Evolutionary conservation across 1,140 invertebrate genomes (phyloP).

Genomic region (Macrotrachela quadricornifera): DNA sequence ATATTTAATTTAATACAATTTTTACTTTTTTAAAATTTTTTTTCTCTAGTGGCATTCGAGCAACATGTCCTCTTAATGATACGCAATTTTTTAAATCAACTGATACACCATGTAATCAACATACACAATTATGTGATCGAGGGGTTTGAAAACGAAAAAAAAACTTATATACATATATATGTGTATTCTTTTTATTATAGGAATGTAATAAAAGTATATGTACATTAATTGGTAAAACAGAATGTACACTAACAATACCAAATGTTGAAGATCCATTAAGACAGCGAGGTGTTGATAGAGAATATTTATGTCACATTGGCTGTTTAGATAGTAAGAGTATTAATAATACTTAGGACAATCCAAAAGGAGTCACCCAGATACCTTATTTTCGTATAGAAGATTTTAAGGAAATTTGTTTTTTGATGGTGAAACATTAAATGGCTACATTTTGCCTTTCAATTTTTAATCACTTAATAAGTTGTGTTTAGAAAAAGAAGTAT

Average conservation of each 20-base stretch:
- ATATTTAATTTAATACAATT: not conserved
- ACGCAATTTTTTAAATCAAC: slow-evolving; percentile 47
- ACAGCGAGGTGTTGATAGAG: too few relatives aligned
- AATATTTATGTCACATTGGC: too few relatives aligned
- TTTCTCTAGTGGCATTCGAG: slow-evolving; percentile 25
- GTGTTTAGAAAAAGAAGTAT: too few relatives aligned
- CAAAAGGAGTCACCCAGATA: too few relatives aligned
- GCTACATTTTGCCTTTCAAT: too few relatives aligned
- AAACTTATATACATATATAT: not conserved
- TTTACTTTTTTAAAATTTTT: slow-evolving; percentile 1
- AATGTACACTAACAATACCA: not conserved
- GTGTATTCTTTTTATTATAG: not conserved
- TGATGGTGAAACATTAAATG: too few relatives aligned
- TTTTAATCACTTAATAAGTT: too few relatives aligned
- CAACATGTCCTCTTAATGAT: slow-evolving; percentile 44
- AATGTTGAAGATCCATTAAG: too few relatives aligned
- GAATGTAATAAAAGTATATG: slow-evolving; percentile 2
- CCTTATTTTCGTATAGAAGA: too few relatives aligned
- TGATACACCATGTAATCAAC: slow-evolving; percentile 40
- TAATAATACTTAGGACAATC: too few relatives aligned
- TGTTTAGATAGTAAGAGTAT: too few relatives aligned
- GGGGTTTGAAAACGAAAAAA: slow-evolving; percentile 33
- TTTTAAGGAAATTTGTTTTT: too few relatives aligned
- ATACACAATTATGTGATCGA: slow-evolving; percentile 47
- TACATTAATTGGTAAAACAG: not conserved